Base-by-base conservation (phyloP, 1,140 invertebrate species). In the Ooceraea biroi region DNA sequence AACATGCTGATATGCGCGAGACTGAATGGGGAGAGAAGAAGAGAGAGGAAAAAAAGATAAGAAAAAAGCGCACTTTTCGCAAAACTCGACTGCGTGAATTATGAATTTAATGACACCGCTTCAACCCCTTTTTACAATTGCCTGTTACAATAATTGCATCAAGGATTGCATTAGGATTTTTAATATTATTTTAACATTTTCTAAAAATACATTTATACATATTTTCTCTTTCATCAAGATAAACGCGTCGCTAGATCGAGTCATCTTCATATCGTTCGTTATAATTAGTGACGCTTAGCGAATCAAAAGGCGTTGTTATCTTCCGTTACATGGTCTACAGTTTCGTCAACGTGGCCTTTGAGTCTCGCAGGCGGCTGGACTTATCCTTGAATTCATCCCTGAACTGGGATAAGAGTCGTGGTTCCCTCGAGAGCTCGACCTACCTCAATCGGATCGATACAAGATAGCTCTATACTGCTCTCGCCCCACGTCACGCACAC, bases 361-460 rank as follows among this genome's bases (percentile, higher is more conserved):
- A 25, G 5, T n/a, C n/a, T 48, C 44, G 88, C 80, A 82, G 86
- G 85, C 82, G 87, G 88, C 52, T 83, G 83, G 85, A 89, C 83
- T 36, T 82, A 91, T 90, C 92, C 93, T 94, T 94, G 94, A 94
- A 92, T 92, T 89, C 88, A 92, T 93, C 92, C 91, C 91, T 87
- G 87, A 92, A 93, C 90, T 92, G 91, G 93, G 91, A 93, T 94
- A 94, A 94, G 92, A 92, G 90, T 76, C 77, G 86, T 73, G 74
- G 84, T 88, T 92, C 91, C 86, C 92, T 87, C 74, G 86, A 89
- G 88, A 89, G 55, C 90, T 55, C 85, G 91, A 94, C 93, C 94
- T 94, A 92, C 92, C 93, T 88, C 93, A 94, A 94, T 86, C 71
- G 82, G 89, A 93, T 94, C 93, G 92, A 93, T 94, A 89, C 87